phyloP scores from a whole-genome alignment of 2,888 invertebrate species.

The Hesperia comma region DNA sequence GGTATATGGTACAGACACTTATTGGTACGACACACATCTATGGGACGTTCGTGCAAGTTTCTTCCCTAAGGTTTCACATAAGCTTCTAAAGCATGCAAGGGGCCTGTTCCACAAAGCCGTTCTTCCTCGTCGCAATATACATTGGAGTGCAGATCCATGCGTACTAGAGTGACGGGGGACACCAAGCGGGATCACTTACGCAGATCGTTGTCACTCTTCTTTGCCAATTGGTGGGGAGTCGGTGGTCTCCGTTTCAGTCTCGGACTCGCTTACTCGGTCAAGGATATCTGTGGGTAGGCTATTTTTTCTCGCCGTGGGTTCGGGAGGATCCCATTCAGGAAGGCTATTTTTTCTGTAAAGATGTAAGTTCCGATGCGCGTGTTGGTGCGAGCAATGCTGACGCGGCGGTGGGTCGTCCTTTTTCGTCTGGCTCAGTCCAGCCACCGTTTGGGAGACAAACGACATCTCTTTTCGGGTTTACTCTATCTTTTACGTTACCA shows the following conservation, averaged over 20 bases:
- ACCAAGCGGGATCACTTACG: conserved; percentile 75
- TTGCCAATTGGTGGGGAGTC: conserved; percentile 59
- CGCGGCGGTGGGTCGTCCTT: conserved; percentile 73
- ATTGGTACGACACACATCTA: conserved; percentile 67
- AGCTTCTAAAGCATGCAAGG: conserved; percentile 81
- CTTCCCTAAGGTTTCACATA: conserved; percentile 71
- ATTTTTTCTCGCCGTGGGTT: conserved; percentile 73
- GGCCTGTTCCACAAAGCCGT: conserved; percentile 75
- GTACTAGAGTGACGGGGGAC: conserved; percentile 77
- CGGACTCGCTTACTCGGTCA: conserved; percentile 63
- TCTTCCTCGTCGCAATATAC: conserved; percentile 60
- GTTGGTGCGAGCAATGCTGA: conserved; percentile 79
- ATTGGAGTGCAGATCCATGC: conserved; percentile 75
- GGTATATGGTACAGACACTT: conserved; percentile 51
- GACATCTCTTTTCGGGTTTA: conserved; percentile 64
- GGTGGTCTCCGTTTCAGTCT: conserved; percentile 56
- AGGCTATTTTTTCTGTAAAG: conserved; percentile 78
- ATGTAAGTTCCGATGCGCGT: conserved; percentile 70
- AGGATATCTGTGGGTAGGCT: conserved; percentile 75
- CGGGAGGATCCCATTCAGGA: conserved; percentile 79
- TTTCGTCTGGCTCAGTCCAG: conserved; percentile 76
- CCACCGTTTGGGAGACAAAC: conserved; percentile 83
- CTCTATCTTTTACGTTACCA: conserved; percentile 21
- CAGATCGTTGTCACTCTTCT: conserved; percentile 76
- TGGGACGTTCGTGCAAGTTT: conserved; percentile 72